Evolutionary conservation across 1,140 invertebrate genomes (phyloP), one percentile per base, ranked within the genome.

Genomic region (Melipona quadrifasciata): DNA sequence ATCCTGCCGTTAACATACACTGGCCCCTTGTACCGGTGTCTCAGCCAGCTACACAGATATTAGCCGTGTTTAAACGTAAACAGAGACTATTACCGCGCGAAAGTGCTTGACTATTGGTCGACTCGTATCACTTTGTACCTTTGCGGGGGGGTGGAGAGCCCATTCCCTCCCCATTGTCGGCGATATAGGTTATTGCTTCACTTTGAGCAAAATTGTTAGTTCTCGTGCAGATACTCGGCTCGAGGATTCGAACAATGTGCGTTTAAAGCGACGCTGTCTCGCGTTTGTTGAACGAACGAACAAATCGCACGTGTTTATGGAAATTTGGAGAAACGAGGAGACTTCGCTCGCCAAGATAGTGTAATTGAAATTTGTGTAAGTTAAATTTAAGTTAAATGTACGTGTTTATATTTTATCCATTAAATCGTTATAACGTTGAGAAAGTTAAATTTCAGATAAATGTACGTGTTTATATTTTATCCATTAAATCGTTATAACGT

Each of bases 1-100:
- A 84, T 79, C 82, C 82, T 83, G 75, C 21, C 27, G 31, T 17
- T 24, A 73, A 53, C 19, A 70, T 47, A 17, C 55, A 51, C 34
- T 53, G 53, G 19, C n/a, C 61, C 39, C n/a, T 12, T 24, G 6
- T 71, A 58, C 19, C 39, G 3, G 31, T 31, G 47, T 67, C 39
- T 67, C 27, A 19, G 27, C 51, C 39, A 47, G 39, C 34, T 11
- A 39, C 53, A 17, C 31, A 55, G 58, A 64, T 73, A 82, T 65
- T 82, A 65, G 21, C 12, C 24, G 51, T 21, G 21, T 27, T 53
- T 39, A 53, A 73, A 51, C 55, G 24, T 61, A 17, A 61, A 76
- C 34, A 34, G 27, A 34, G 27, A 74, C 21, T 57, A 2, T 24
- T 47, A 19, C 19, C 64, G 21, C 27, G 27, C 27, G 31, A 65